phyloP scores from a whole-genome alignment of 2,888 invertebrate species.

The Amblyjoppa proteus region DNA sequence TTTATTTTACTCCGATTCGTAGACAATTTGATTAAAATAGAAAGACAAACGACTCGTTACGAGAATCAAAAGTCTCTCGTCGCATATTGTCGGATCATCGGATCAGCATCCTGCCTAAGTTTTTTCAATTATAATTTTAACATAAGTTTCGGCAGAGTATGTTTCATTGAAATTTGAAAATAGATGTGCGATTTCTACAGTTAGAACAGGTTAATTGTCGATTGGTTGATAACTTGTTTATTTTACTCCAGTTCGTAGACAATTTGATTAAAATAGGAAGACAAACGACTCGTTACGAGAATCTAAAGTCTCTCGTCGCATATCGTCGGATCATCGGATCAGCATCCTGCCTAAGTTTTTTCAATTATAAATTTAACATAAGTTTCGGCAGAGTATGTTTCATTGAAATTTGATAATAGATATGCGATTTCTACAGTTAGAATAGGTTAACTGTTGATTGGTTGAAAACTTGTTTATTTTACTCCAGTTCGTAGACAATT shows the following conservation, averaged over 20 bases:
- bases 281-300: background rate
- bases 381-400: background rate
- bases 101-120: no score
- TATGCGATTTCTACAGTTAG: background rate
- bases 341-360: no score
- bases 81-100: no score
- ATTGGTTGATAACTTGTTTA: background rate
- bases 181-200: background rate
- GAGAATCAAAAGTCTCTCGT: no score
- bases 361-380: no score
- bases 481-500: conserved; percentile 10
- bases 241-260: conserved; percentile 19
- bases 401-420: background rate
- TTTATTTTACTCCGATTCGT: background rate
- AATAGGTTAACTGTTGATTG: background rate
- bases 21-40: conserved; percentile 37
- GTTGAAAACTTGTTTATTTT: conserved; percentile 1
- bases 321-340: no score
- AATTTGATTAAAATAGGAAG: conserved; percentile 32
- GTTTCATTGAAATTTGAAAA: background rate
- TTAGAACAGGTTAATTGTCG: background rate
- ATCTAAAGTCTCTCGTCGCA: no score
- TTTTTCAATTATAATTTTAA: no score
- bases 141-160: no score
- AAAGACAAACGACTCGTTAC: background rate